Conservation (phyloP, 1,140 invertebrate genomes). For the Antheraea pernyi region DNA sequence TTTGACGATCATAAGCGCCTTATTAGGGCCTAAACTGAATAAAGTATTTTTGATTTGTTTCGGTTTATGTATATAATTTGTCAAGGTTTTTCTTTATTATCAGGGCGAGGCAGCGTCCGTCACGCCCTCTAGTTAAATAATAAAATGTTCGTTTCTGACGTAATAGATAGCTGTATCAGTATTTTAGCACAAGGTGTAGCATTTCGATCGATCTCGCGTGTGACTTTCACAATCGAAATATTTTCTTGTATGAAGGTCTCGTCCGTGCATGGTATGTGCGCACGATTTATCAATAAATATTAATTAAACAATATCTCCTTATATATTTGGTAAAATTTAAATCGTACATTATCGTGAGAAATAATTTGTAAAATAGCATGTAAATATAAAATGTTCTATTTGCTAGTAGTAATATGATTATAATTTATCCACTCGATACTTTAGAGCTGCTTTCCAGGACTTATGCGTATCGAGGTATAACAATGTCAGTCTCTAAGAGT, state of each 20-base stretch:
- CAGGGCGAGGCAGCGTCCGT: neutral
- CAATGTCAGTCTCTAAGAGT: no score
- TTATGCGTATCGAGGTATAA: conserved; percentile 25
- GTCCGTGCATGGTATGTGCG: conserved; percentile 18
- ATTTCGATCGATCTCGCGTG: conserved; percentile 23
- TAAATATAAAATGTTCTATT: conserved; percentile 25
- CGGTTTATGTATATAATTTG: no score
- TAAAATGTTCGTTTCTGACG: conserved; percentile 24
- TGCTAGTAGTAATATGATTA: conserved; percentile 29
- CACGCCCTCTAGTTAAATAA: conserved; percentile 8
- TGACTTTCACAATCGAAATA: conserved; percentile 34
- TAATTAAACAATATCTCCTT: conserved; percentile 11
- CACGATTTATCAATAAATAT: conserved; percentile 27
- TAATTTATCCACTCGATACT: conserved; percentile 28
- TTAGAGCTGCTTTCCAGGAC: conserved; percentile 44
- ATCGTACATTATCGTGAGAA: neutral
- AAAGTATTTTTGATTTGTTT: no score
- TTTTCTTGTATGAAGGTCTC: conserved; percentile 31
- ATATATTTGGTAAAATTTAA: neutral
- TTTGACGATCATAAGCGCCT: no score
- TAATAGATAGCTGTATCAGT: conserved; percentile 16
- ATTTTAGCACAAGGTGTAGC: conserved; percentile 28
- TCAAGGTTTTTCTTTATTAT: neutral
- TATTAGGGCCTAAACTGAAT: no score
- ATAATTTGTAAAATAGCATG: neutral